A percentile compares a stretch with the other conserved stretches of the same genome.
Conservation (phyloP, 2,113 vertebrate genomes). For the Aphyosemion australe region DNA sequence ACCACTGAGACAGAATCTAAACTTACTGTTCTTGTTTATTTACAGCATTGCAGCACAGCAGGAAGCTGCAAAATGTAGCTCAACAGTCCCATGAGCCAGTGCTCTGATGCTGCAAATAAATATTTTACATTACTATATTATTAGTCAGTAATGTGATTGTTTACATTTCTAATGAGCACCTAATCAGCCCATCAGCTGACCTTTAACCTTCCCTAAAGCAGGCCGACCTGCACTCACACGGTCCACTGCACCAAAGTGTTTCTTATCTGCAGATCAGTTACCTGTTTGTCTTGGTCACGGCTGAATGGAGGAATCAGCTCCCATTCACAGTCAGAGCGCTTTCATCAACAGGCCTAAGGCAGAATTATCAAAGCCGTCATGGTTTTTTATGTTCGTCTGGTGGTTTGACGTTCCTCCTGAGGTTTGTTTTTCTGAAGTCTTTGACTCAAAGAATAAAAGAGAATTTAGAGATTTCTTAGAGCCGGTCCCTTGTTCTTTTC, state of each 20-base stretch:
- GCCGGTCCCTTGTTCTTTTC: conserved; percentile 47
- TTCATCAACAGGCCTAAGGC: conserved; percentile 50
- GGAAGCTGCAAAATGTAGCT: no score
- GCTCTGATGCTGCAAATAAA: background rate
- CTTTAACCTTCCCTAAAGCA: background rate
- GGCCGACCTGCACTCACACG: conserved; percentile 7
- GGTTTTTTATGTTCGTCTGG: conserved; percentile 60
- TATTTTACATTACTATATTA: background rate
- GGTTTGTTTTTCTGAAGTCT: conserved; percentile 54
- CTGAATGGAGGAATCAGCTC: conserved; percentile 9
- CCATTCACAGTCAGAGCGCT: conserved; percentile 20
- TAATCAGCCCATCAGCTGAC: background rate
- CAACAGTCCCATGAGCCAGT: no score
- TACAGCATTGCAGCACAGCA: no score
- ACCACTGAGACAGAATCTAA: no score
- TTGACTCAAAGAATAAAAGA: conserved; percentile 41
- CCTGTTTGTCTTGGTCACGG: conserved; percentile 13
- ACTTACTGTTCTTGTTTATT: no score
- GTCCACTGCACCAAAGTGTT: conserved; percentile 20
- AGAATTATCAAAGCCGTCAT: conserved; percentile 59
- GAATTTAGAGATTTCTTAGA: conserved; percentile 9
- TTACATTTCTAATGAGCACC: conserved; percentile 4
- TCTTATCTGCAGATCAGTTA: conserved; percentile 37
- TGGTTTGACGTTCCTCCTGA: conserved; percentile 22
- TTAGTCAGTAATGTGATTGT: background rate